Evolutionary conservation across 2,888 invertebrate species (phyloP), one percentile per base, ranked within the genome.

Genomic region (Drosophila setosimentum): DNA sequence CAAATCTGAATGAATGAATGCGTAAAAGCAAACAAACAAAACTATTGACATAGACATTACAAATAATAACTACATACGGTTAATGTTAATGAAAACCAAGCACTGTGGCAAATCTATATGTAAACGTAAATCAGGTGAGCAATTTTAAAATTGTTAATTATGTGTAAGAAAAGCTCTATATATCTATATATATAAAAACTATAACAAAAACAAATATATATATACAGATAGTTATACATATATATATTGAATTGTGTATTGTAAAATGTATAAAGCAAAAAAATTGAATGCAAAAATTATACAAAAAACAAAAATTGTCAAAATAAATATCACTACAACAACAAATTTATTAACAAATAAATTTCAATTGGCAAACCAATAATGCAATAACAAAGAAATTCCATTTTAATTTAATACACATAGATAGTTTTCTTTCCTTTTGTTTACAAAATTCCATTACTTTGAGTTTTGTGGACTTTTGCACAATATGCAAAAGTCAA

Each of bases 61-160:
- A 60, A 57, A 49, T 71, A 64, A 67, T 42, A 75, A 59, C 63
- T 74, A 72, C 64, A 32, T 48, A 68, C 45, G 54, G 24, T 49
- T 49, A 49, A 71, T 66, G 74, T 73, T 68, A 75, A 76, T 57
- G 29, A 76, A 65, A 79, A 79, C 40, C 68, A 81, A 81, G 73
- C 81, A 83, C 87, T 85, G 79, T 88, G 83, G 80, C 78, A 84
- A 84, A 87, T 74, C 73, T 77, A 77, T 76, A 75, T 71, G 84
- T 87, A 89, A 88, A 78, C 80, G 64, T 73, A 83, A 86, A 80
- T 87, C 86, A 87, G 86, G 86, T 87, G 84, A 87, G 84, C 89
- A 87, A 87, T 87, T 87, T 89, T 82, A 63, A 89, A 80, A 87
- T 87, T 89, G 89, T 87, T 89, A 89, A 84, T 89, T 89, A 87